Evolutionary conservation across 2,888 invertebrate genomes (phyloP).

Genomic region (Willowsia nigromaculata): DNA sequence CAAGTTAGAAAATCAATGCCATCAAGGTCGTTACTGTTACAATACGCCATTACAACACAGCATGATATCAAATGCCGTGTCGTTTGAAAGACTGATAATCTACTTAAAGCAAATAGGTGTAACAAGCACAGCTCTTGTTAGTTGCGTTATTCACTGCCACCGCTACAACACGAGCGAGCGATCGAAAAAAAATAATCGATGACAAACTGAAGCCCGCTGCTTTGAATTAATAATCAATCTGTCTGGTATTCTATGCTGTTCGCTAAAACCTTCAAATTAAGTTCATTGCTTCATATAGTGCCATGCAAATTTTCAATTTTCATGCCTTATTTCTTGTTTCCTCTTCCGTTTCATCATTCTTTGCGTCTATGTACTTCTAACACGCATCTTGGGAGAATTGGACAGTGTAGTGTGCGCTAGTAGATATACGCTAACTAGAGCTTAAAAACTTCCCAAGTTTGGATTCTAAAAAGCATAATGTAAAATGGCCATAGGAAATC

Average conservation of each 20-base stretch:
- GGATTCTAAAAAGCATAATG: no score
- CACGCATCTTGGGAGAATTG: no score
- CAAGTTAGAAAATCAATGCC: slow-evolving; percentile 58
- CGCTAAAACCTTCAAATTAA: neutral
- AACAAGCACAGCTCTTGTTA: neutral
- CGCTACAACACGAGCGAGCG: neutral
- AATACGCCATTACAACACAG: slow-evolving; percentile 24
- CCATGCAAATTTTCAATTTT: neutral
- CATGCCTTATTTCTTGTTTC: neutral
- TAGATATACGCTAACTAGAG: no score
- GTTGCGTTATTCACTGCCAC: neutral
- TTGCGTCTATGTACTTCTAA: no score
- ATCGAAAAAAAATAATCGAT: neutral
- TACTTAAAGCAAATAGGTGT: neutral
- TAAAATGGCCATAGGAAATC: no score
- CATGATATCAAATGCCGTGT: neutral
- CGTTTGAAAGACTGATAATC: neutral
- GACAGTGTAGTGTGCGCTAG: no score
- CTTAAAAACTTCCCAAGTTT: no score
- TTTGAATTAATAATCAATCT: slow-evolving; percentile 7
- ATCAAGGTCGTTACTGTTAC: slow-evolving; percentile 52
- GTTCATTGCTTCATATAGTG: neutral
- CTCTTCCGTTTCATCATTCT: neutral
- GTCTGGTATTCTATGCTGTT: neutral
- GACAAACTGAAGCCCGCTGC: neutral